phyloP scores from a whole-genome alignment of 2,888 invertebrate genomes.

The Lacanobia oleracea region DNA sequence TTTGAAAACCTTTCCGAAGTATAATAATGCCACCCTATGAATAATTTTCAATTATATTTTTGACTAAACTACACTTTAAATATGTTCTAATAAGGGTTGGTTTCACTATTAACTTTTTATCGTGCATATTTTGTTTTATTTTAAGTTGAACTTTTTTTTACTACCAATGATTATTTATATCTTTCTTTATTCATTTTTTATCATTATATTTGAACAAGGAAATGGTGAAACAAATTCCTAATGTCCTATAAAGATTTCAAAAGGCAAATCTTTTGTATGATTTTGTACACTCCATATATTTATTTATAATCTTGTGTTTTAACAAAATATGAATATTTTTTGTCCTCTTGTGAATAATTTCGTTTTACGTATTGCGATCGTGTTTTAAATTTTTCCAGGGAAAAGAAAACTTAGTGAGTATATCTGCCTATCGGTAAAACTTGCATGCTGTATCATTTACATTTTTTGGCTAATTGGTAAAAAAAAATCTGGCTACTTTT shows the following conservation, averaged over 20 bases:
- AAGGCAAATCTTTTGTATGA: slow-evolving; percentile 77
- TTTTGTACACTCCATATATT: slow-evolving; percentile 68
- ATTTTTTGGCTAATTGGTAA: slow-evolving; percentile 60
- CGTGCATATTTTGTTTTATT: neutral
- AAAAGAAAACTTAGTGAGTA: slow-evolving; percentile 90
- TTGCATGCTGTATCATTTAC: slow-evolving; percentile 73
- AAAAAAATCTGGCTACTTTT: slow-evolving; percentile 42
- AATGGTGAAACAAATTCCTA: slow-evolving; percentile 63
- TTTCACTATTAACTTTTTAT: slow-evolving; percentile 63
- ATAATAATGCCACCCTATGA: slow-evolving; percentile 74
- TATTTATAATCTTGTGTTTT: slow-evolving; percentile 63
- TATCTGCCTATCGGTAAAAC: slow-evolving; percentile 79
- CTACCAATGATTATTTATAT: neutral
- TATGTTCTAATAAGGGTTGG: slow-evolving; percentile 67
- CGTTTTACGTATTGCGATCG: slow-evolving; percentile 82
- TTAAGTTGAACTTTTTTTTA: neutral
- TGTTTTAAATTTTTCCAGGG: slow-evolving; percentile 89
- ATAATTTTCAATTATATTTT: slow-evolving; percentile 75
- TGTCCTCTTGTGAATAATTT: slow-evolving; percentile 83
- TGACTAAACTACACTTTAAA: slow-evolving; percentile 74
- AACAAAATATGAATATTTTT: slow-evolving; percentile 61
- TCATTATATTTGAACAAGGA: slow-evolving; percentile 26
- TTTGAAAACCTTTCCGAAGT: slow-evolving; percentile 75
- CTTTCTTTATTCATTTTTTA: neutral
- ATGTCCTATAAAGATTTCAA: slow-evolving; percentile 77